Conservation (phyloP, 2,113 vertebrate species). For the Procavia capensis region DNA sequence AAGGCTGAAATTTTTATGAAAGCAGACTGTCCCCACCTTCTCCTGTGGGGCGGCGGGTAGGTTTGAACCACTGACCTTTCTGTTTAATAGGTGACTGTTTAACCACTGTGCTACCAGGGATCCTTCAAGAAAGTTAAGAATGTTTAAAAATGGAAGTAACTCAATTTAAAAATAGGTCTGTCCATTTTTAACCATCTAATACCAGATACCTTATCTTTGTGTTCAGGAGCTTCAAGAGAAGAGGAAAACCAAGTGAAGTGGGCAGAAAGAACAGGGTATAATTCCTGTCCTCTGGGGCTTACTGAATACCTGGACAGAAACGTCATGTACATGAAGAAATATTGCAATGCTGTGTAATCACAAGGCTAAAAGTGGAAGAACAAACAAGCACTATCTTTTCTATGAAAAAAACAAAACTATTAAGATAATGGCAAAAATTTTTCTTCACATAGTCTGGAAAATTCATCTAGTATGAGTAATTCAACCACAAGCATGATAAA, state of each 20-base stretch:
- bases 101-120: no score
- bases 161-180: neutral
- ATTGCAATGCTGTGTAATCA: neutral
- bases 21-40: no score
- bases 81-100: no score
- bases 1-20: no score
- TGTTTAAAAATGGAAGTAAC: constrained; percentile 21
- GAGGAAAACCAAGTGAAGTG: neutral
- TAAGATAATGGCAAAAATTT: neutral
- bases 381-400: neutral
- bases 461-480: neutral
- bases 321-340: neutral
- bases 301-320: neutral
- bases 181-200: neutral
- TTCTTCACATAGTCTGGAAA: neutral
- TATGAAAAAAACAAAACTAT: neutral
- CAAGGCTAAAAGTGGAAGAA: neutral
- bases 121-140: neutral
- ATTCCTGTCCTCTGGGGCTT: neutral
- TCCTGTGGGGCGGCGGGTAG: no score
- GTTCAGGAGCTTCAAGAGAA: neutral
- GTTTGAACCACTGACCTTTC: no score
- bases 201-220: neutral
- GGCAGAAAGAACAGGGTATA: neutral
- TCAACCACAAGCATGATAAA: neutral